Evolutionary conservation across 2,113 vertebrate genomes (phyloP).

Genomic region (Bothrops jararaca): DNA sequence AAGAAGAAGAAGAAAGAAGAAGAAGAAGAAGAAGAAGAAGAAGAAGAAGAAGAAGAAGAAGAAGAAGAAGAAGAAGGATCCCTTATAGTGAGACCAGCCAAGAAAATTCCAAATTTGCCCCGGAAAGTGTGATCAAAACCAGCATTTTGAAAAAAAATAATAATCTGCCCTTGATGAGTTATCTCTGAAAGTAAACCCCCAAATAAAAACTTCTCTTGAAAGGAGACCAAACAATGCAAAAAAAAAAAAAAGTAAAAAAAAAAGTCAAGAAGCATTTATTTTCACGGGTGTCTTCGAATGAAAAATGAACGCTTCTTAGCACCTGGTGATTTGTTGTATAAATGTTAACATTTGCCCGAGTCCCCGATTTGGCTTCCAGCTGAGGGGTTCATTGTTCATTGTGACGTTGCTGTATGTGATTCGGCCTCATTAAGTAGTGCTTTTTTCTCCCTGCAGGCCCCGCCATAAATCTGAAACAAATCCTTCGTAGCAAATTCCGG

Average conservation of each 20-base stretch:
- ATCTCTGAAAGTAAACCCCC: neutral
- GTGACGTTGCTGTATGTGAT: conserved; percentile 26
- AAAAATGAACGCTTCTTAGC: conserved; percentile 28
- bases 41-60: too few species aligned
- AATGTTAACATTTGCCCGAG: conserved; percentile 38
- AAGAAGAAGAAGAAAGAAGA: too few species aligned
- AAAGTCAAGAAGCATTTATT: conserved; percentile 24
- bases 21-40: too few species aligned
- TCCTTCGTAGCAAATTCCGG: conserved; percentile 8
- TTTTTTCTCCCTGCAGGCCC: conserved; percentile 8
- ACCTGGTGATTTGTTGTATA: conserved; percentile 33
- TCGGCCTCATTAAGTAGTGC: conserved; percentile 21
- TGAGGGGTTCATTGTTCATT: conserved; percentile 25
- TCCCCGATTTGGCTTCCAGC: conserved; percentile 22
- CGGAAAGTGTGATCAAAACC: neutral
- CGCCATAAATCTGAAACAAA: conserved; percentile 28
- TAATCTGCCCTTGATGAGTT: neutral
- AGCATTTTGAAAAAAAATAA: neutral
- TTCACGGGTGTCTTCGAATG: neutral
- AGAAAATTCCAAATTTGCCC: neutral
- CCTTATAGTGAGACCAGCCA: neutral
- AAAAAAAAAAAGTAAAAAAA: neutral
- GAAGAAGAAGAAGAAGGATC: neutral
- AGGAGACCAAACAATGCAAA: conserved; percentile 10
- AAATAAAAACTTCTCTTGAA: conserved; percentile 6